Evolutionary conservation across 1,140 invertebrate genomes (phyloP), one percentile per base, ranked within the genome.

Genomic region (Drosophila tani): DNA sequence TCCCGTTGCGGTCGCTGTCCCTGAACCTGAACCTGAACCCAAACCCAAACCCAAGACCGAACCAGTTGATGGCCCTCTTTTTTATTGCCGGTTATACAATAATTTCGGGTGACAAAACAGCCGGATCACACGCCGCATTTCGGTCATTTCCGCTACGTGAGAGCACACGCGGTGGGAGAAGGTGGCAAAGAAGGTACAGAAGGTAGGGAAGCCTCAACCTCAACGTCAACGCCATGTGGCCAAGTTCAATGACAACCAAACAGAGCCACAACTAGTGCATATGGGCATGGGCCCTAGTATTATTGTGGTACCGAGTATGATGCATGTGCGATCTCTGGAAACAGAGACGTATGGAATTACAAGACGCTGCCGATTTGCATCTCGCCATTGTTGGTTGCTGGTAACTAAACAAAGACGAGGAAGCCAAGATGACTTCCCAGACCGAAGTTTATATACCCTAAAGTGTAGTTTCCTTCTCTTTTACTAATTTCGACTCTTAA

Each of bases 361-460:
- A 84, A 83, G 71, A 71, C 51, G 58, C 68, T 74, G 83, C 73
- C 76, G 83, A 87, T 84, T 88, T 88, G 78, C 84, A 82, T 81
- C 40, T 81, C 63, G 47, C 68, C 59, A 88, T 88, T 88, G 84
- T 87, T 63, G 63, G 57, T 35, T 35, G 32, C 9, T 35, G 56
- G 63, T 9, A 60, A 43, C 62, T 43, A 21, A 60, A 60, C 55
- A 60, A 65, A 62, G 59, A 29, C 40, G 7, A 8, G 57, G 19
- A 17, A 60, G 62, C 40, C 41, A 5, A 5, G n/a, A 3, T 5
- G 2, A 3, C 3, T 29, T 14, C 6, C 17, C 15, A 35, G 24
- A 17, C 8, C 63, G 40, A 63, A 66, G 17, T 24, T 6, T 5
- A 0, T 5, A 63, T 62, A 17, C 63, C 7, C 63, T 6, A 14